phyloP scores from a whole-genome alignment of 2,113 vertebrate species.

The Mesocricetus auratus region DNA sequence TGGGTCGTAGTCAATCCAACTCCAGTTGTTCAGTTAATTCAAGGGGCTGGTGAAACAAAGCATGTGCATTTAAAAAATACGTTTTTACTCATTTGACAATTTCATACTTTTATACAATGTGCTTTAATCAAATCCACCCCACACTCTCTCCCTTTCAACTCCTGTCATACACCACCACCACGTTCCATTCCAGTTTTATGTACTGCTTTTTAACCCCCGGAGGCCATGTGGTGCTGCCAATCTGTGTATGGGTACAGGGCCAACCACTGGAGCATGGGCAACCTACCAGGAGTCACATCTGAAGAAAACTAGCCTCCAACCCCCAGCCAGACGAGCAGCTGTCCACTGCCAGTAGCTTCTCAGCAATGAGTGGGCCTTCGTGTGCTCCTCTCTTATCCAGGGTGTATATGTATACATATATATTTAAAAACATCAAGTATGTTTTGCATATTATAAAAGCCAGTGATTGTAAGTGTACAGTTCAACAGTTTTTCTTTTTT shows the following conservation, averaged over 20 bases:
- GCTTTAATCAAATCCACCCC: not conserved
- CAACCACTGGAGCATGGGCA: not conserved
- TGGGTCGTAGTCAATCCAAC: not conserved
- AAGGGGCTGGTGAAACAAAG: constrained; percentile 42
- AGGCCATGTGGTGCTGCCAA: not conserved
- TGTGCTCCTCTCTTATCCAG: not conserved
- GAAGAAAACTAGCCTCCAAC: not conserved
- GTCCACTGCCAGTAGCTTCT: not conserved
- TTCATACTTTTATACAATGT: not conserved
- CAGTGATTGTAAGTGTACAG: not conserved
- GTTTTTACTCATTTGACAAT: not conserved
- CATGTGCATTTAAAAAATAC: not conserved
- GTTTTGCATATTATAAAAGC: constrained; percentile 31
- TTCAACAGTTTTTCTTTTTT: not conserved
- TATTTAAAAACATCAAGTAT: not conserved
- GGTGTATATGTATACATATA: too few relatives aligned
- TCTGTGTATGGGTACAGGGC: too few relatives aligned
- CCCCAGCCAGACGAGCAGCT: not conserved
- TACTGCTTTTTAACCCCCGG: not conserved
- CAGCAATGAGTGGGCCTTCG: not conserved
- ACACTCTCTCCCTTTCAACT: not conserved
- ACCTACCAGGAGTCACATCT: not conserved
- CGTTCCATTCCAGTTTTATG: not conserved
- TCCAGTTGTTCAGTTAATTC: constrained; percentile 43
- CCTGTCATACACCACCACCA: not conserved